Percentiles rank a stretch among this genome's conserved stretches.
Evolutionary conservation across 2,113 vertebrate species (phyloP).

Genomic region (Cryptotis parvus): DNA sequence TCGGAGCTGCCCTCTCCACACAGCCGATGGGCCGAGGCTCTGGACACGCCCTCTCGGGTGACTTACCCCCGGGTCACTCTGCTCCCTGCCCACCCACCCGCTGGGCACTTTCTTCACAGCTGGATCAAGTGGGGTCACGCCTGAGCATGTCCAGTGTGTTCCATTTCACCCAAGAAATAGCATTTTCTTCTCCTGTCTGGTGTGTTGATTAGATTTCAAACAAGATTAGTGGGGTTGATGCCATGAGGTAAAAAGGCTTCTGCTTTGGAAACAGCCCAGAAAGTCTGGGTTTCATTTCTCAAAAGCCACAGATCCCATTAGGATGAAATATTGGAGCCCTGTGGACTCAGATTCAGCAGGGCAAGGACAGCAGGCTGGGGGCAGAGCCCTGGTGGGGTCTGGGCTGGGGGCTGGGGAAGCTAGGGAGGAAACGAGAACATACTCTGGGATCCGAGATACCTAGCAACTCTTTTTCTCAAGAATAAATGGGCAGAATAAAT

Average conservation of each 20-base stretch:
- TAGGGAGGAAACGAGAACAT: neutral
- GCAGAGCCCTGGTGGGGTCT: neutral
- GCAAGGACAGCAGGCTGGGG: neutral
- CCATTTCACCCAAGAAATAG: constrained; percentile 24
- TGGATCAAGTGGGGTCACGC: neutral
- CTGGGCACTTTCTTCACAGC: neutral
- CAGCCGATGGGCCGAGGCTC: neutral
- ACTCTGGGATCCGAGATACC: constrained; percentile 61
- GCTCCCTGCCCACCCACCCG: neutral
- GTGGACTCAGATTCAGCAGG: constrained; percentile 56
- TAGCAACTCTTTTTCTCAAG: constrained; percentile 17
- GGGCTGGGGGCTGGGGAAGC: no score
- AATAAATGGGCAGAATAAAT: constrained; percentile 64
- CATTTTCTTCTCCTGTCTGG: constrained; percentile 60
- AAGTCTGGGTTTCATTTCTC: constrained; percentile 67
- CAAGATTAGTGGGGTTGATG: constrained; percentile 69
- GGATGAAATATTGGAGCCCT: constrained; percentile 71
- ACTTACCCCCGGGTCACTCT: no score
- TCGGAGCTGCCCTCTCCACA: neutral
- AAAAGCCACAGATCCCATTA: constrained; percentile 73
- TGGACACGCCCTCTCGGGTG: no score
- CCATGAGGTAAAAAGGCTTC: constrained; percentile 69
- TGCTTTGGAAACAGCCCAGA: constrained; percentile 74
- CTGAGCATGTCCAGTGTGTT: constrained; percentile 5
- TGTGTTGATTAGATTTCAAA: constrained; percentile 78